Evolutionary conservation across 2,888 invertebrate genomes (phyloP).

Genomic region (Sinelater perroti): DNA sequence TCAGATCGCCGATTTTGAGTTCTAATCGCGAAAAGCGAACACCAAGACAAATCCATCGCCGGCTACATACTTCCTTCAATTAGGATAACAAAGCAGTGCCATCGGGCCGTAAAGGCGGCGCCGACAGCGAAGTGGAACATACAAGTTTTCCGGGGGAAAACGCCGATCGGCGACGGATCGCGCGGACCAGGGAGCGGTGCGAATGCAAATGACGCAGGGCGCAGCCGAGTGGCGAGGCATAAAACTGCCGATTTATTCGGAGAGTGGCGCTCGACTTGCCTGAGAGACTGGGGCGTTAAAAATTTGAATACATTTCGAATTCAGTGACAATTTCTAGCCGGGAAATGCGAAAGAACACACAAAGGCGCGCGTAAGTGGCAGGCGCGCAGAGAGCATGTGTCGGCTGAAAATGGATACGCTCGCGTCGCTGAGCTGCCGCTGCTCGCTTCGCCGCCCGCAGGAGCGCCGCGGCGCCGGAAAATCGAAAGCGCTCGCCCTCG

Average conservation of each 20-base stretch:
- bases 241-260: constrained; percentile 39
- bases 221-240: constrained; percentile 34
- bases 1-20: constrained; percentile 4
- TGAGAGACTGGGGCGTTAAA: constrained; percentile 41
- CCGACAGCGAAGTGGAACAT: constrained; percentile 31
- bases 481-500: too few relatives aligned
- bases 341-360: constrained; percentile 38
- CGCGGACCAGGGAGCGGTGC: constrained; percentile 33
- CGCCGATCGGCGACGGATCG: too few relatives aligned
- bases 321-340: constrained; percentile 40
- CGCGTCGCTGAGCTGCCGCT: constrained; percentile 29
- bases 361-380: constrained; percentile 61
- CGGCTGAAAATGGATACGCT: constrained; percentile 56
- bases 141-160: constrained; percentile 27
- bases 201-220: constrained; percentile 36
- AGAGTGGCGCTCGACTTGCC: constrained; percentile 38
- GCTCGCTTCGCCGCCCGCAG: constrained; percentile 21
- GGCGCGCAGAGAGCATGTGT: constrained; percentile 56
- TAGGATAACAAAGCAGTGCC: constrained; percentile 26
- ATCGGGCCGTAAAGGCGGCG: constrained; percentile 8
- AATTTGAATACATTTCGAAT: constrained; percentile 44
- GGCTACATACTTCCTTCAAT: constrained; percentile 16
- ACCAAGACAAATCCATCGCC: not conserved
- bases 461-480: too few relatives aligned
- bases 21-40: not conserved